Base-by-base conservation (phyloP, 2,113 vertebrate species). In the Leptobrachium ailaonicum region DNA sequence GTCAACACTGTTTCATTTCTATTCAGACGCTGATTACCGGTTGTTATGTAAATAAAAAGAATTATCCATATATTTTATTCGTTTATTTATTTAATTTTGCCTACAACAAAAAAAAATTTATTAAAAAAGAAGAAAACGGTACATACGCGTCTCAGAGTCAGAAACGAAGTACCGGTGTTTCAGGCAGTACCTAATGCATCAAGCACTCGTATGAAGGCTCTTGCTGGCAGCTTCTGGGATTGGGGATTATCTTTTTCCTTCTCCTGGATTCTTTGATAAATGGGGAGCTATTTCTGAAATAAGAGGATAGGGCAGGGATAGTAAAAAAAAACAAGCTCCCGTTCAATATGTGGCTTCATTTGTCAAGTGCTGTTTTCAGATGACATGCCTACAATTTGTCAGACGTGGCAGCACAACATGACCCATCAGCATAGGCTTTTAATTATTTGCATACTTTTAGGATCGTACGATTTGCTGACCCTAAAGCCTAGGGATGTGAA, bases 211-310 rank as follows among this genome's bases (percentile, higher is more conserved):
- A 8, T 64, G n/a, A 6, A 3, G 20, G 62, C 44, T 63, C 41
- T 76, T 68, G 40, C 50, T 69, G 66, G 50, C 66, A 69, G 66
- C 66, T 58, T 77, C 50, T 41, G 75, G 75, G 66, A 77, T 77
- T 69, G 66, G 66, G 66, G 13, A 44, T 69, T 69, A 43, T 64
- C 66, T 68, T 58, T 44, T 64, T 76, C 66, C 68, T 68, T 66
- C 66, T 44, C 14, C 50, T 77, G 53, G 41, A 77, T 68, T 77
- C 75, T n/a, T 66, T 77, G 75, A 77, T 53, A 77, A 77, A 77
- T 69, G 66, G 53, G 56, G 53, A 56, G 14, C 41, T 77, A 77
- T 77, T 77, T 77, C 41, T 77, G 40, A 75, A 66, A 64, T 75
- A 50, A 44, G 60, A 77, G 66, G 14, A 77, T 58, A 77, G 54